These are phyloP conservation scores for Cyanoderma ruficeps DNA, from an alignment of 2,113 vertebrate genomes.

Conservation along the genomic window DNA sequence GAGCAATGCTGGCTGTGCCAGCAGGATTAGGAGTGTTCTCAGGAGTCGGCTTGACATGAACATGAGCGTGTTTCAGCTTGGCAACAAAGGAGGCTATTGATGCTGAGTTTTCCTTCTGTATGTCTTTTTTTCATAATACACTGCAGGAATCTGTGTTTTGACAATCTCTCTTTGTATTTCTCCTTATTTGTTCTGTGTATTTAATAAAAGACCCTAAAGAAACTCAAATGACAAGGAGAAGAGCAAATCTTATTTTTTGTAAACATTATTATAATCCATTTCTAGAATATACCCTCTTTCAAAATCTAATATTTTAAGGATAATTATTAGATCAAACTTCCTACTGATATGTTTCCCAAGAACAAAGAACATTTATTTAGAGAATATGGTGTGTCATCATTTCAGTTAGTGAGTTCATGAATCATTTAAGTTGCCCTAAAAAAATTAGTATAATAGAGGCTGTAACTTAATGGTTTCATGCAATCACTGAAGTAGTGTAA, in stretches of 20 bases:
- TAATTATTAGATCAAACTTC: conserved; percentile 4
- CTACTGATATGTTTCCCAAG: not conserved
- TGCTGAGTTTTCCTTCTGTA: conserved; percentile 27
- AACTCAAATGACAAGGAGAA: not conserved
- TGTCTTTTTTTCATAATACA: not conserved
- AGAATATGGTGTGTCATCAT: not conserved
- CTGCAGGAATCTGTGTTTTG: conserved; percentile 20
- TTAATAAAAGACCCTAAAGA: not conserved
- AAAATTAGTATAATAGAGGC: conserved; percentile 29
- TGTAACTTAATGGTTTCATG: conserved; percentile 42
- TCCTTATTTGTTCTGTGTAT: not conserved
- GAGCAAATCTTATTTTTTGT: not conserved
- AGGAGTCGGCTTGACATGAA: conserved; percentile 24
- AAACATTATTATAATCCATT: not conserved
- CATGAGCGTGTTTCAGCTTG: not conserved
- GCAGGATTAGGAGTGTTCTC: not conserved
- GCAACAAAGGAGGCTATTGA: conserved; percentile 1
- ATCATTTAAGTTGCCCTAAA: conserved; percentile 38
- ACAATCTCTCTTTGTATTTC: conserved; percentile 18
- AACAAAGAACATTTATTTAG: conserved; percentile 42
- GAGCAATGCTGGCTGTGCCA: not conserved
- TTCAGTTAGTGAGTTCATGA: conserved; percentile 23
- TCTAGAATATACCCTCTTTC: not conserved
- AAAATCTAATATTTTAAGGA: conserved; percentile 21
- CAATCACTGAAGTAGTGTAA: conserved; percentile 34